Conservation (phyloP, 1,140 invertebrate genomes). For the Mamestra configurata region DNA sequence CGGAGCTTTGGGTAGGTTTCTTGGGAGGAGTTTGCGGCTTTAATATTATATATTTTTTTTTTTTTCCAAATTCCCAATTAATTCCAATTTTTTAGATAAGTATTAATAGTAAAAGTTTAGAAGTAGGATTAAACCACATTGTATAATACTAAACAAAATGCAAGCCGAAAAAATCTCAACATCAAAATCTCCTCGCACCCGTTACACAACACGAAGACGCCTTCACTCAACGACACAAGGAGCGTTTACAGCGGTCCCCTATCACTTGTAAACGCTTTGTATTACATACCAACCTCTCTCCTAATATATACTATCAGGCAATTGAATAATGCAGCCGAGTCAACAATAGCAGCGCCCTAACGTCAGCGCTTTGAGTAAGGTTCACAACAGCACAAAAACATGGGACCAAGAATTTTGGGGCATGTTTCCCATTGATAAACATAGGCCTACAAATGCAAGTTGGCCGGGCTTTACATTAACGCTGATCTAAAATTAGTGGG, state of each 20-base stretch:
- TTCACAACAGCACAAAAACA: conserved; percentile 58
- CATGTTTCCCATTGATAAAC: conserved; percentile 16
- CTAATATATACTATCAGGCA: conserved; percentile 59
- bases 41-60: no score
- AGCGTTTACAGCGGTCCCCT: conserved; percentile 60
- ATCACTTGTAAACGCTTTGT: conserved; percentile 69
- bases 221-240: conserved; percentile 52
- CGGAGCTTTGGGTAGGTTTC: no score
- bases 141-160: no score
- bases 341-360: conserved; percentile 60
- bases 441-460: background rate
- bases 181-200: background rate
- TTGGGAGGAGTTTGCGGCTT: no score
- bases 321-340: conserved; percentile 68
- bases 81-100: no score
- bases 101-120: no score
- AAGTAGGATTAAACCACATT: no score
- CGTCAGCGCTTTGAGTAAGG: conserved; percentile 57
- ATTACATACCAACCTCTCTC: conserved; percentile 59
- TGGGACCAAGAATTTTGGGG: conserved; percentile 53
- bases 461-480: background rate
- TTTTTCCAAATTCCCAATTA: no score
- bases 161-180: conserved; percentile 6
- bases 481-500: background rate
- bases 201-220: conserved; percentile 12